Evolutionary conservation across 2,888 invertebrate genomes (phyloP).

Genomic region (Drosophila fulvimacula): DNA sequence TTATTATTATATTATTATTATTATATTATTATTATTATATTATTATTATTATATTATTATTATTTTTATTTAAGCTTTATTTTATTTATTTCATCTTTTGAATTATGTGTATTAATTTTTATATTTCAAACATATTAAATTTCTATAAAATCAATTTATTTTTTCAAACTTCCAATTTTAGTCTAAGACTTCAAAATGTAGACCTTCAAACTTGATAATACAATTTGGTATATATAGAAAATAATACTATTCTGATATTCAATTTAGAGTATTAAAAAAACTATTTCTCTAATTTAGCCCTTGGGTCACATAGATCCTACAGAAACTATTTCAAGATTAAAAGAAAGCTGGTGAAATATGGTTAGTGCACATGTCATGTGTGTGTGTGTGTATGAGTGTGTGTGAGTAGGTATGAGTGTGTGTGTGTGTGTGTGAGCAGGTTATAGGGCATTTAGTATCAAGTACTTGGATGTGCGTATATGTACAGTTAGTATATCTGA

Average conservation of each 20-base stretch:
- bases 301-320: neutral
- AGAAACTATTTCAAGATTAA: neutral
- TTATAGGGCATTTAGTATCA: slow-evolving; percentile 1
- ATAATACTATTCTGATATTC: neutral
- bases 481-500: slow-evolving; percentile 6
- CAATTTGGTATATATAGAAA: neutral
- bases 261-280: neutral
- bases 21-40: no score
- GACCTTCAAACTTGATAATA: neutral
- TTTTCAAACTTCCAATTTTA: neutral
- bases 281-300: neutral
- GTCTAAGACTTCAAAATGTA: neutral
- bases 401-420: neutral
- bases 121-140: neutral
- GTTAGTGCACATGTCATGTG: slow-evolving; percentile 26
- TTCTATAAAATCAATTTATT: neutral
- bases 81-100: neutral
- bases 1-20: no score
- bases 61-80: neutral
- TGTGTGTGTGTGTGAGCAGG: neutral
- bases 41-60: no score
- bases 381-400: neutral
- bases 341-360: slow-evolving; percentile 5
- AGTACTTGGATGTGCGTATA: slow-evolving; percentile 10
- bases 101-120: no score